Evolutionary conservation across 2,797 vertebrate species (phyloP), one percentile per base, ranked within the genome.

Genomic region (Gadopsis bispinosus): DNA sequence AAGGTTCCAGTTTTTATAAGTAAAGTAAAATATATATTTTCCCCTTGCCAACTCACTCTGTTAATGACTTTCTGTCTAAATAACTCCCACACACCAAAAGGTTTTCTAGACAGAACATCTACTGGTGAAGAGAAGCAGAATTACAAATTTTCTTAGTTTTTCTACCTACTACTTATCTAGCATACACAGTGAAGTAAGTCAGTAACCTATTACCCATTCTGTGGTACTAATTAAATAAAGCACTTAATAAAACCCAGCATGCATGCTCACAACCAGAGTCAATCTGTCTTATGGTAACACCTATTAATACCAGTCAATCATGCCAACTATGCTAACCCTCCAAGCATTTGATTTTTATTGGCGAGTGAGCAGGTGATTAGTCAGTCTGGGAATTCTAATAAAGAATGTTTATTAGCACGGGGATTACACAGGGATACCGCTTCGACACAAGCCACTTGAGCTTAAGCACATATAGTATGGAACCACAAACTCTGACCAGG

Each of bases 281-380:
- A 81, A 1, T 75, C 48, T 62, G 58, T 74, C 31, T 90, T 84
- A 80, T 35, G 8, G 19, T 69, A 86, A 86, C 74, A 85, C 75
- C 81, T 68, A 37, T 64, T 88, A 89, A 91, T 83, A 84, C 79
- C 54, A 62, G 67, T 68, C 63, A 87, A 85, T 79, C 83, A 89
- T 70, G 82, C 68, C 81, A 86, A 54, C 78, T 69, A 83, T 82
- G 81, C 63, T 59, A 78, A 83, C 39, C 29, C 75, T 65, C 64
- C 9, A 8, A 64, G 63, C 60, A 8, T 79, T 76, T 72, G 51
- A 64, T 80, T 85, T 75, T 83, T 73, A 84, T 88, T 79, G 80
- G n/a, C n/a, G 35, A 35, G 22, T 13, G 58, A 89, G 69, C 70
- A 65, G 64, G 73, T 80, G 68, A 89, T 89, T 86, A 86, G 73